Evolutionary conservation across 30 jellyfish, hydroid and myxozoan species (phyloP).

Genomic region (Aurelia aurita complex sp. Pacific): DNA sequence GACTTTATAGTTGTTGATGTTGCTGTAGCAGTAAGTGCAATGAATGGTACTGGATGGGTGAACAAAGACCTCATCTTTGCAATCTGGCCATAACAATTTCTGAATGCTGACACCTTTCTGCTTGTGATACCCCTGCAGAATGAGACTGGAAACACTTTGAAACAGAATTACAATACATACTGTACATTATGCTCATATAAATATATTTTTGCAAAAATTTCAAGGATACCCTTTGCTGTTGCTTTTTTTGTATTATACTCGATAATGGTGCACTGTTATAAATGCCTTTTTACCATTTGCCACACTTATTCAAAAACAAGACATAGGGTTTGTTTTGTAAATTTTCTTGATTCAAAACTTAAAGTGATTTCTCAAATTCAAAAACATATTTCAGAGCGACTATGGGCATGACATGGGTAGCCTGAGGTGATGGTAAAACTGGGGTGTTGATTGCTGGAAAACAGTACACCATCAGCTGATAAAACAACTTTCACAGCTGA

Average conservation of each 20-base stretch:
- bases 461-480: constrained; percentile 21
- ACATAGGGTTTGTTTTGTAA: too few species aligned
- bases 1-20: constrained; percentile 26
- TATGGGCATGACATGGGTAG: constrained; percentile 23
- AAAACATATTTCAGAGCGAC: constrained; percentile 2
- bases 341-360: too few species aligned
- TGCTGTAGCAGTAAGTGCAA: constrained; percentile 49
- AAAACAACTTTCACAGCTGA: constrained; percentile 25
- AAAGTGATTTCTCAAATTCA: not conserved
- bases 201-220: too few species aligned
- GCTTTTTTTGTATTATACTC: constrained; percentile 3
- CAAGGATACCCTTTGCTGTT: constrained; percentile 16
- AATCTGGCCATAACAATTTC: constrained; percentile 39
- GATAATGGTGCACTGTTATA: not conserved
- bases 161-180: too few species aligned
- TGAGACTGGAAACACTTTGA: too few species aligned
- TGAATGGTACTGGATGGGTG: constrained; percentile 36
- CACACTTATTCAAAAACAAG: not conserved
- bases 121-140: constrained; percentile 29
- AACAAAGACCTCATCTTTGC: constrained; percentile 38
- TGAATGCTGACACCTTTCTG: constrained; percentile 27
- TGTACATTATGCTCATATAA: too few species aligned
- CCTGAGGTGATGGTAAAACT: too few species aligned
- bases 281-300: not conserved
- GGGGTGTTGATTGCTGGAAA: constrained; percentile 19